Evolutionary conservation across 2,797 vertebrate species (phyloP).

Genomic region (Mycteria americana): DNA sequence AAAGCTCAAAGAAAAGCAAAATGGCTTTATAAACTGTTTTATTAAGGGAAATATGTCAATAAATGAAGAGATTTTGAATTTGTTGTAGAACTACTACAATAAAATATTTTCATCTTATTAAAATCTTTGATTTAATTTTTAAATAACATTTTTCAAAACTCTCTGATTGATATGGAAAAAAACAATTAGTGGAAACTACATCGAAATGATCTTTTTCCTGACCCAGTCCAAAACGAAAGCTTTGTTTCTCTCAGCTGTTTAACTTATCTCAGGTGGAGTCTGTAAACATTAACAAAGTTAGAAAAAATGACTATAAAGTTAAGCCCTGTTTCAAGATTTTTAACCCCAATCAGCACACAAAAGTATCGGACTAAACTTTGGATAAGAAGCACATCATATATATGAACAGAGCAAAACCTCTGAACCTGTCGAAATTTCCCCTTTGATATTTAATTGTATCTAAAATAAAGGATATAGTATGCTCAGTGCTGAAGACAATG

Average conservation of each 20-base stretch:
- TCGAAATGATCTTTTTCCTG: rapidly evolving
- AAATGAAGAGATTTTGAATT: neutral
- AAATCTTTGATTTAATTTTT: neutral
- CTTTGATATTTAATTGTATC: neutral
- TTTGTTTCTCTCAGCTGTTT: neutral
- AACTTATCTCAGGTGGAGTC: neutral
- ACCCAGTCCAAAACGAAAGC: neutral
- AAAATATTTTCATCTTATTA: neutral
- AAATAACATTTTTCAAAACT: neutral
- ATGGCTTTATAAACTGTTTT: rapidly evolving
- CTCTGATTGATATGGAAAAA: neutral
- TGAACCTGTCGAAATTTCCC: neutral
- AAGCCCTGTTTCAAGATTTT: neutral
- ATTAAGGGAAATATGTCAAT: neutral
- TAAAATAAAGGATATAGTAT: neutral
- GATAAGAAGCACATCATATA: neutral
- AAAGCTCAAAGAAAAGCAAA: neutral
- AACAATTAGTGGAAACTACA: neutral
- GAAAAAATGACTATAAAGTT: neutral
- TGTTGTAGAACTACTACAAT: neutral
- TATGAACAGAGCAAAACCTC: neutral
- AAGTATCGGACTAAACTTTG: neutral
- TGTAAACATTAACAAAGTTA: neutral
- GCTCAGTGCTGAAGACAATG: neutral
- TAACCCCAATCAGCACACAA: neutral